phyloP scores from a whole-genome alignment of 2,797 vertebrate genomes.

The Podarcis siculus region DNA sequence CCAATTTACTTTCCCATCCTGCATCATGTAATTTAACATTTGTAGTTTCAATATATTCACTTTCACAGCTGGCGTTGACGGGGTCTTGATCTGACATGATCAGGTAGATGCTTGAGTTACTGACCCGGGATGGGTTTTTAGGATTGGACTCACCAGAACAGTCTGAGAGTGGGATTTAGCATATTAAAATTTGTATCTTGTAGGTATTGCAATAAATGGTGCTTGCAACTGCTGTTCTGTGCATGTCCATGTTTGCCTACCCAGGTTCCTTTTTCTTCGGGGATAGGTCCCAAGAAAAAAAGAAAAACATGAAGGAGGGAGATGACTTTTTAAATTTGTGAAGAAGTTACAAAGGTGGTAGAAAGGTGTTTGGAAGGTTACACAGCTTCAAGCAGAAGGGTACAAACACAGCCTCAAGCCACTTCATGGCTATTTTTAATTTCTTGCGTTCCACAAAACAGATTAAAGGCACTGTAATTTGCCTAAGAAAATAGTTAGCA shows the following conservation, averaged over 20 bases:
- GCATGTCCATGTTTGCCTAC: not conserved
- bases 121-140: not conserved
- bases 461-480: conserved; percentile 12
- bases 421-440: not conserved
- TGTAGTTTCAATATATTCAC: not conserved
- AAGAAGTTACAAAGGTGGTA: not conserved
- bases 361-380: not conserved
- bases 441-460: not conserved
- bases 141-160: not conserved
- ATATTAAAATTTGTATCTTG: not conserved
- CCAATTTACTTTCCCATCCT: not conserved
- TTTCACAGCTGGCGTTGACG: too few relatives aligned
- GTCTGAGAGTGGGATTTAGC: not conserved
- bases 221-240: not conserved
- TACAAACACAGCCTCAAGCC: not conserved
- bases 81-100: too few relatives aligned
- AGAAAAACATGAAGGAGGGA: not conserved
- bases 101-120: not conserved
- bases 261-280: not conserved
- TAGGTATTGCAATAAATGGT: not conserved
- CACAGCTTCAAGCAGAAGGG: not conserved
- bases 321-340: too few relatives aligned
- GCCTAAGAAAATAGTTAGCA: not conserved
- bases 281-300: not conserved
- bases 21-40: not conserved